These are phyloP conservation scores for Axis porcinus DNA, from an alignment of 2,113 vertebrate genomes.

Conservation along the genomic window DNA sequence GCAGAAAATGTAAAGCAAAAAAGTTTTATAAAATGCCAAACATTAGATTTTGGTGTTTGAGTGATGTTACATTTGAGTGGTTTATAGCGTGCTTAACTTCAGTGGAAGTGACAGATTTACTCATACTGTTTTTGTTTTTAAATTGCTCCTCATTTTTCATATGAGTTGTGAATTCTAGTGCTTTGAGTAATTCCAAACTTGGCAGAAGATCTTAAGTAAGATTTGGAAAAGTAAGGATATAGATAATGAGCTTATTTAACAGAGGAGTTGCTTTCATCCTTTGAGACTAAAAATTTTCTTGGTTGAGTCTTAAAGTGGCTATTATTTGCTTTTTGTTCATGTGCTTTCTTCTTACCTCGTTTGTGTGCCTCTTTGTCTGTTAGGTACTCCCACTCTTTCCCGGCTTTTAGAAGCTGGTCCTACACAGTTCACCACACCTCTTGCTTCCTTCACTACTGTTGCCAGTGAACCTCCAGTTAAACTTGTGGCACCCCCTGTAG, in stretches of 20 bases:
- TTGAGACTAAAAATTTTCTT: slow-evolving; percentile 44
- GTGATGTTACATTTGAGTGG: background rate
- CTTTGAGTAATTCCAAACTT: slow-evolving; percentile 31
- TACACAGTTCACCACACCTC: slow-evolving; percentile 90
- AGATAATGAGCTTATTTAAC: background rate
- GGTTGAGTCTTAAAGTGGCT: slow-evolving; percentile 72
- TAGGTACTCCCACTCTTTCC: slow-evolving; percentile 97
- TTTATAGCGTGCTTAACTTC: background rate
- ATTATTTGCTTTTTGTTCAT: slow-evolving; percentile 75
- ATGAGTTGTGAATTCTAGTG: background rate
- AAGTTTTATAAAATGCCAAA: background rate
- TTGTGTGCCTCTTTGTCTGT: slow-evolving; percentile 82
- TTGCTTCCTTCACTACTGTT: slow-evolving; percentile 91
- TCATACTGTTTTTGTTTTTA: background rate
- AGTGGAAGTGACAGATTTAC: background rate
- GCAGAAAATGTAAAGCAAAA: slow-evolving; percentile 15
- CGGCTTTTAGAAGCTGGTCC: slow-evolving; percentile 97
- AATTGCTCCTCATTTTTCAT: background rate
- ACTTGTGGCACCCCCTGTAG: slow-evolving; percentile 85
- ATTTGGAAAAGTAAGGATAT: background rate
- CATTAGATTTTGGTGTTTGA: background rate
- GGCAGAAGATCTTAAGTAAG: background rate
- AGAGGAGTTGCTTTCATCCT: slow-evolving; percentile 48
- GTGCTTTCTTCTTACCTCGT: slow-evolving; percentile 70
- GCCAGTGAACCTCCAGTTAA: slow-evolving; percentile 88